A percentile compares a stretch with the other conserved stretches of the same genome.
Conservation (phyloP, 2,797 vertebrate species). For the Acanthornis magna region DNA sequence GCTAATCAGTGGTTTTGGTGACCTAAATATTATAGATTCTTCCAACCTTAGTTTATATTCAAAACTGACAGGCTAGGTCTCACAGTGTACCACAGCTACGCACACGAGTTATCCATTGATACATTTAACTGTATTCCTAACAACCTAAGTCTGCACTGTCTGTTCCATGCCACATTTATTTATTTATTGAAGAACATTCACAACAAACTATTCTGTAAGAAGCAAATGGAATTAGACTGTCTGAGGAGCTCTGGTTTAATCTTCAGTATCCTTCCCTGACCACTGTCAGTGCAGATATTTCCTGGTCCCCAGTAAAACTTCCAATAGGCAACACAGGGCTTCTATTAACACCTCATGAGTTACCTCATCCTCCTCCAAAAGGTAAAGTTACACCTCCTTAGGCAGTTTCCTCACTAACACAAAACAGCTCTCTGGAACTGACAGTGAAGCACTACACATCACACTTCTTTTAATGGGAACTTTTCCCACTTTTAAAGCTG, state of each 20-base stretch:
- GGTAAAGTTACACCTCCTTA: background rate
- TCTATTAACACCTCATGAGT: background rate
- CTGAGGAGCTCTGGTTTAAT: background rate
- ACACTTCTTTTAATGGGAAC: background rate
- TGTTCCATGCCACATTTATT: background rate
- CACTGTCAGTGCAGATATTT: background rate
- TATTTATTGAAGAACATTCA: background rate
- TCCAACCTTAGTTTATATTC: background rate
- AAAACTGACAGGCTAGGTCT: background rate
- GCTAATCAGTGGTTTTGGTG: background rate
- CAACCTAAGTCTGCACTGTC: background rate
- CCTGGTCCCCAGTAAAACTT: background rate
- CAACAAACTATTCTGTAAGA: background rate
- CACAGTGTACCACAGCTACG: background rate
- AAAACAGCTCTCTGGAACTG: background rate
- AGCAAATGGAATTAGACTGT: background rate
- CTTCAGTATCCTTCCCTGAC: background rate
- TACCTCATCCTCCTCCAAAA: background rate
- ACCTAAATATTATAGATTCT: background rate
- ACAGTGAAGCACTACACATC: background rate
- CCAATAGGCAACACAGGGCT: background rate
- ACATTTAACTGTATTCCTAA: background rate
- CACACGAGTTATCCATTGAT: background rate
- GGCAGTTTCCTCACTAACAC: background rate
- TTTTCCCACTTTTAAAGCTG: background rate